Percentiles rank a stretch among this genome's conserved stretches.
phyloP scores from a whole-genome alignment of 2,797 vertebrate species.

The Zalophus californianus region DNA sequence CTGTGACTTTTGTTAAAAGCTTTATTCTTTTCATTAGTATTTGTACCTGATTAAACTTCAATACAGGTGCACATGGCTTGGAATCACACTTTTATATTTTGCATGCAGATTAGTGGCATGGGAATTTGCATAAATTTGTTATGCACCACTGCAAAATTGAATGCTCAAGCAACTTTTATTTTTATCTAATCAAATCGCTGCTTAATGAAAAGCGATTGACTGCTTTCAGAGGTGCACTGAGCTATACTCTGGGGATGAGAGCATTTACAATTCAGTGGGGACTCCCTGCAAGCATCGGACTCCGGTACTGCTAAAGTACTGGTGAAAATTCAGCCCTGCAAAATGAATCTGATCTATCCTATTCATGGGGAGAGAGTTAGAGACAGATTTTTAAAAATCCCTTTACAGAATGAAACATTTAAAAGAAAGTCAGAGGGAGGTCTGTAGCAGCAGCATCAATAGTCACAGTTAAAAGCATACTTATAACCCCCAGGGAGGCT shows the following conservation, averaged over 20 bases:
- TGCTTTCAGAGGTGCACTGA: conserved; percentile 80
- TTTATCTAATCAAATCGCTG: conserved; percentile 90
- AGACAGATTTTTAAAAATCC: not conserved
- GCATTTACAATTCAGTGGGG: conserved; percentile 58
- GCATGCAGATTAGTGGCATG: conserved; percentile 87
- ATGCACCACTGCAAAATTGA: conserved; percentile 88
- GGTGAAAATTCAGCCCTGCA: conserved; percentile 4
- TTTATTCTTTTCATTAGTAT: conserved; percentile 85
- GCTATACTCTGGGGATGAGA: conserved; percentile 66
- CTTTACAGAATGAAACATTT: conserved; percentile 53
- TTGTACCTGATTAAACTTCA: conserved; percentile 86
- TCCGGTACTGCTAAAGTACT: conserved; percentile 47
- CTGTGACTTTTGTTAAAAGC: conserved; percentile 82
- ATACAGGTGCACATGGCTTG: conserved; percentile 87
- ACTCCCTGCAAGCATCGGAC: not conserved
- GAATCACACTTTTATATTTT: conserved; percentile 88
- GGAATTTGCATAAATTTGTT: conserved; percentile 89
- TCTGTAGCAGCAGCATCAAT: conserved; percentile 46
- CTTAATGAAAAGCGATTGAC: conserved; percentile 87
- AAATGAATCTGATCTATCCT: conserved; percentile 41
- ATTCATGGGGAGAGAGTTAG: not conserved
- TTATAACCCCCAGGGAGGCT: conserved; percentile 49
- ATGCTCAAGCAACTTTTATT: conserved; percentile 90
- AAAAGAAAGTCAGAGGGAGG: conserved; percentile 37
- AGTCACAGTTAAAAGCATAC: conserved; percentile 62